Evolutionary conservation across 2,797 vertebrate species (phyloP).

Genomic region (Rousettus madagascariensis): DNA sequence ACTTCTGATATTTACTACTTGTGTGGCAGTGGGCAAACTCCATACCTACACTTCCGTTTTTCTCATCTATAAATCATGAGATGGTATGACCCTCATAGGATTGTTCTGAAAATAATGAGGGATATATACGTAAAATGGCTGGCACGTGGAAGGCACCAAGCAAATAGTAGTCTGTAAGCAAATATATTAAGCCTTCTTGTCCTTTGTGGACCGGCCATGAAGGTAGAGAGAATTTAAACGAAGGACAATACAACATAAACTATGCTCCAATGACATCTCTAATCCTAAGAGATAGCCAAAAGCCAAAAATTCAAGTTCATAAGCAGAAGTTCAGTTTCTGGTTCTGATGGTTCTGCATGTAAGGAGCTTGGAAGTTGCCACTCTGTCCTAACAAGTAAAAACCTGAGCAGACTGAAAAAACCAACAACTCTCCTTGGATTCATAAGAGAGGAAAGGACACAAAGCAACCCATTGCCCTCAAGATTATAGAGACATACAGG

Average conservation of each 20-base stretch:
- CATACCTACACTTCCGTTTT: neutral
- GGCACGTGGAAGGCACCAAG: neutral
- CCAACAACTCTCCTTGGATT: neutral
- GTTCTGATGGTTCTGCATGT: neutral
- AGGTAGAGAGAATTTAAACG: neutral
- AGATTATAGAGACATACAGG: neutral
- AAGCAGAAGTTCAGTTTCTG: neutral
- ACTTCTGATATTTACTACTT: neutral
- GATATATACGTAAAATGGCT: neutral
- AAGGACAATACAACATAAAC: neutral
- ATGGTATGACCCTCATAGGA: neutral
- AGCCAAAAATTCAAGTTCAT: neutral
- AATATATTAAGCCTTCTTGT: neutral
- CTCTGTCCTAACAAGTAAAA: neutral
- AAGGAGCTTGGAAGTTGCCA: neutral
- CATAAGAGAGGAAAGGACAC: neutral
- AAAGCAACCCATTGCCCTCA: neutral
- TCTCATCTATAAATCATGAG: neutral
- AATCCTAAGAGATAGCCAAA: neutral
- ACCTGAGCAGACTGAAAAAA: neutral
- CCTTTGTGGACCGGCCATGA: neutral
- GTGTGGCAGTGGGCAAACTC: neutral
- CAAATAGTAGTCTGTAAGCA: neutral
- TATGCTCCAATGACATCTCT: neutral
- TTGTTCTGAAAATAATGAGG: neutral